Evolutionary conservation across 1,140 invertebrate genomes (phyloP), one percentile per base, ranked within the genome.

Genomic region (Aphelinus atriplicis): DNA sequence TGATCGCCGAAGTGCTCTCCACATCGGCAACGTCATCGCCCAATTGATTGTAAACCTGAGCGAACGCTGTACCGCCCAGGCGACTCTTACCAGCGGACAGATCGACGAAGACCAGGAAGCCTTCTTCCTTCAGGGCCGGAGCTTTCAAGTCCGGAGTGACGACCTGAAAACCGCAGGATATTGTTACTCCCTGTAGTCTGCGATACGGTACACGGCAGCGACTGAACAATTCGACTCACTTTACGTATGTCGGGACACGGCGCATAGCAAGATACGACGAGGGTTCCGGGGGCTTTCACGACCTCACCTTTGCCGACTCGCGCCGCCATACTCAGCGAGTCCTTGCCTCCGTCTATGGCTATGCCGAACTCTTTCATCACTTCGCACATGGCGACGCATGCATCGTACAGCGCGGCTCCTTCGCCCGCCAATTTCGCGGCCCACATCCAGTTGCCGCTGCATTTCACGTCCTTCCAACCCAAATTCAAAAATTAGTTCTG

Each of bases 371-470:
- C 81, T n/a, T 89, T 89, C 95, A 99, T 97, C 1, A 97, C 87
- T 0, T 89, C 84, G 85, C 96, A 97, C 92, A 99, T 95, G 9
- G 96, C 95, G 57, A 88, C 84, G 83, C 97, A 98, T 2, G 98
- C 96, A 65, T 94, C 92, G 77, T 94, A 95, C 46, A 99, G 87
- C 53, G 92, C 91, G 26, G 94, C 95, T 3, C 97, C 97, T 88
- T 98, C 97, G 0, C 94, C 95, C 0, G 93, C 92, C 10, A 98
- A 89, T 89, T 99, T 99, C 5, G 97, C 97, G 3, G 97, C 92
- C 98, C 97, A 99, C 98, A 99, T 99, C 98, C 98, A 99, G 87
- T 99, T 99, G 3, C 95, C 97, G 76, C 96, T 97, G 83, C 97
- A 98, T 88, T 99, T 99, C 6, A 98, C 92, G 87, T 99, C 97